phyloP scores from a whole-genome alignment of 1,140 invertebrate species.

The Popillia japonica region DNA sequence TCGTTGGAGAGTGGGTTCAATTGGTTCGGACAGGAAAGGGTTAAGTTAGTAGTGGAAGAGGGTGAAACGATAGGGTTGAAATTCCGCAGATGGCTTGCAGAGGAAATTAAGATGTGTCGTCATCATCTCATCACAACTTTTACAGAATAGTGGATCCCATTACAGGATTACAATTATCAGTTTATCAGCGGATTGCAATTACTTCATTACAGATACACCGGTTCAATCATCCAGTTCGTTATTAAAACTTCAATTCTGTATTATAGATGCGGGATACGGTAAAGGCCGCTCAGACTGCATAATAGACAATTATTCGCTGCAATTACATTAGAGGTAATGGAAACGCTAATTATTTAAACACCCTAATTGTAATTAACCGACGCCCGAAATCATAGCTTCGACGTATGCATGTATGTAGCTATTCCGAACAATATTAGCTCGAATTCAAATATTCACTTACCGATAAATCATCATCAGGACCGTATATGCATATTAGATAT shows the following conservation, averaged over 20 bases:
- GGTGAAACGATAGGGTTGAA: not conserved
- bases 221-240: not conserved
- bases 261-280: not conserved
- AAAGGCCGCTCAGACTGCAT: not conserved
- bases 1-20: not conserved
- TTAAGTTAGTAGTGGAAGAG: not conserved
- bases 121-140: too few relatives aligned
- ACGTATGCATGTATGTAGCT: not conserved
- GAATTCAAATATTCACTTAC: not conserved
- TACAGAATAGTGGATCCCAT: too few relatives aligned
- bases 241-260: not conserved
- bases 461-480: too few relatives aligned
- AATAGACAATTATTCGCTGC: not conserved
- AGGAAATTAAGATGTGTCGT: not conserved
- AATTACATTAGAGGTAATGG: constrained; percentile 34
- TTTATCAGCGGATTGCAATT: too few relatives aligned
- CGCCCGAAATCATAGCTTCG: not conserved
- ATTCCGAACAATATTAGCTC: not conserved
- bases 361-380: constrained; percentile 22
- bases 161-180: too few relatives aligned
- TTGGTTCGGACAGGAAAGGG: not conserved
- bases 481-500: too few relatives aligned
- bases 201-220: too few relatives aligned
- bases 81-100: constrained; percentile 13
- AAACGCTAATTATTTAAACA: constrained; percentile 28